Evolutionary conservation across 2,888 invertebrate species (phyloP), one percentile per base, ranked within the genome.

Genomic region (Hemicrepidius hirtus): DNA sequence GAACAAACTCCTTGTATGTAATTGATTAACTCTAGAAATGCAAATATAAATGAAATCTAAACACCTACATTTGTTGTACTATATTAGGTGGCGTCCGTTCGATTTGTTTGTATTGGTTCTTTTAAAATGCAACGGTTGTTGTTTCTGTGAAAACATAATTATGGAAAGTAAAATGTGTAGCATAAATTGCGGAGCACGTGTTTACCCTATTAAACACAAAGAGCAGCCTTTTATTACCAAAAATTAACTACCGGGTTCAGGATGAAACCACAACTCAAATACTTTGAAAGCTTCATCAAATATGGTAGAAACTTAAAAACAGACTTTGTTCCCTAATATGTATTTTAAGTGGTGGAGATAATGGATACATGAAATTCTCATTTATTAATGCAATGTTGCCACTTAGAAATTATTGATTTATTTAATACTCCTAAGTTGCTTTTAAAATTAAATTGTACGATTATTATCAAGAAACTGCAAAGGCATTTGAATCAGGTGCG

Each of bases 391-490:
- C 32, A 9, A 32, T 32, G 32, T 9, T 9, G 1, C 32, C 32
- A 32, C 32, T 32, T 9, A 32, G 40, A 40, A 40, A 40, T 40
- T 40, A 40, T 13, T 6, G 13, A 40, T 40, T 40, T 18, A 13
- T 16, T 18, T 49, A 2, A 3, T 21, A 49, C 20, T 3, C 12
- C 9, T 6, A 21, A 49, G 20, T 20, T 21, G 12, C 49, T 1
- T 21, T 12, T n/a, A n/a, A 9, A 16, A 20, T 49, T 49, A 49
- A 49, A 20, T 20, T 10, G 20, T 1, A 10, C 21, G 20, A 20
- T 49, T 49, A 49, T 49, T 49, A 16, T 49, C 16, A 49, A 49
- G 49, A 55, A 55, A 55, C 32, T 55, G 13, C 18, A 55, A 55
- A 55, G 53, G 9, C 53, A 55, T 13, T 24, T 24, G 13, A 55